These are phyloP conservation scores for Hemicentrotus pulcherrimus DNA, from an alignment of 35 echinoderm and acorn worm genomes.

Conservation along the genomic window DNA sequence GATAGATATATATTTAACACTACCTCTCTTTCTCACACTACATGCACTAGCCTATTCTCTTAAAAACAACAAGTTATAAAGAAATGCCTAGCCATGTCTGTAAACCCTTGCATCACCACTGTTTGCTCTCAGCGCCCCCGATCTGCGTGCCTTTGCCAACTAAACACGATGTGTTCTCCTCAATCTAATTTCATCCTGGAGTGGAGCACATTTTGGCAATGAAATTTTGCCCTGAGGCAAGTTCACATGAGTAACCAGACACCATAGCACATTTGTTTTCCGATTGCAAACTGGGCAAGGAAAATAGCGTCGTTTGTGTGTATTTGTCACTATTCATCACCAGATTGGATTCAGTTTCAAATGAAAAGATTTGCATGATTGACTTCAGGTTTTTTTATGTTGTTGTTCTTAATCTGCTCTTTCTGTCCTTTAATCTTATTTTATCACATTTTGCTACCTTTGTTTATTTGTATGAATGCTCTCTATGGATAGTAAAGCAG, in stretches of 20 bases:
- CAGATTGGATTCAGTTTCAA: conserved; percentile 2
- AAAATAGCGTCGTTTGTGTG: conserved; percentile 9
- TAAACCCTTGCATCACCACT: neutral
- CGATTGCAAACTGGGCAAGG: neutral
- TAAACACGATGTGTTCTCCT: neutral
- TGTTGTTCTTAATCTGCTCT: neutral
- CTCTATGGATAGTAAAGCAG: neutral
- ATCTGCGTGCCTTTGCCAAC: neutral
- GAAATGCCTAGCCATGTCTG: neutral
- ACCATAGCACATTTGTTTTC: conserved; percentile 33
- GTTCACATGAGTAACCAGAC: conserved; percentile 46
- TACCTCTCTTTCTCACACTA: neutral
- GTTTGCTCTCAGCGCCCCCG: neutral
- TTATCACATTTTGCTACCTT: neutral
- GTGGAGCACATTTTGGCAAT: conserved; percentile 25
- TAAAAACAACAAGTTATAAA: neutral
- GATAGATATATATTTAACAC: neutral
- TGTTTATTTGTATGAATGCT: neutral
- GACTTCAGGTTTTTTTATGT: neutral
- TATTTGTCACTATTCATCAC: neutral
- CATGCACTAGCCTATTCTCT: neutral
- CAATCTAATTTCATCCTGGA: conserved; percentile 43
- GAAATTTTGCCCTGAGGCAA: conserved; percentile 37
- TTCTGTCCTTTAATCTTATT: neutral
- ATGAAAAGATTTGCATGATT: conserved; percentile 17